Base-by-base conservation (phyloP, 2,113 vertebrate genomes). In the Merops nubicus region DNA sequence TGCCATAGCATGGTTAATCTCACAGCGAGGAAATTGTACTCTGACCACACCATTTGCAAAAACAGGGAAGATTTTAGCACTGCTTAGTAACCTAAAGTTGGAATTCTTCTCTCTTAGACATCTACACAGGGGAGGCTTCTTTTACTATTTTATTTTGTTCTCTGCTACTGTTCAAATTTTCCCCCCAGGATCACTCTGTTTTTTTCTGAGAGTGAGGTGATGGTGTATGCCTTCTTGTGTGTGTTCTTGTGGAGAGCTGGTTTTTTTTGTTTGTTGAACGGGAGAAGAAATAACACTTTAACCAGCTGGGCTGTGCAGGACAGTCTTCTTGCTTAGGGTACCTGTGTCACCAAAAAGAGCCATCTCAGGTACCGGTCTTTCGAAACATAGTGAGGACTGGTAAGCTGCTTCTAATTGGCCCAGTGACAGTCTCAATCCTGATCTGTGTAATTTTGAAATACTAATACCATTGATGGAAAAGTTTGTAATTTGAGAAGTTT, bases 381-480 rank as follows among this genome's bases (percentile, higher is more conserved):
- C 57, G 67, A 62, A 59, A 48, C 0, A 1, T 16, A 9, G 2
- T 5, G 19, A 53, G 65, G 6, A 33, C 42, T 47, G 3, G 0
- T 33, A 59, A 75, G 28, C 36, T 62, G 53, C 48, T 60, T 88
- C 45, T 18, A 43, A 0, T 42, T 69, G 6, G 60, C 54, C 38
- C 31, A 40, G 38, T 47, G 33, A 51, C 23, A 62, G 43, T 42
- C 38, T 80, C 12, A 10, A n/a, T 74, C n/a, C 60, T 74, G 36
- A 60, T 23, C 11, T 10, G 4, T 6, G 21, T 31, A 3, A 74
- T 38, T 92, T 59, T 42, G 25, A 65, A 78, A 56, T 62, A 57
- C 28, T 9, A 5, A 18, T 45, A 7, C 18, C 7, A 0, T 23
- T 79, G 51, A 42, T 81, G 42, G 9, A 38, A 17, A 26, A 56